A percentile compares a stretch with the other conserved stretches of the same genome.
phyloP scores from a whole-genome alignment of 2,888 invertebrate species.

The Eremobia ochroleuca region DNA sequence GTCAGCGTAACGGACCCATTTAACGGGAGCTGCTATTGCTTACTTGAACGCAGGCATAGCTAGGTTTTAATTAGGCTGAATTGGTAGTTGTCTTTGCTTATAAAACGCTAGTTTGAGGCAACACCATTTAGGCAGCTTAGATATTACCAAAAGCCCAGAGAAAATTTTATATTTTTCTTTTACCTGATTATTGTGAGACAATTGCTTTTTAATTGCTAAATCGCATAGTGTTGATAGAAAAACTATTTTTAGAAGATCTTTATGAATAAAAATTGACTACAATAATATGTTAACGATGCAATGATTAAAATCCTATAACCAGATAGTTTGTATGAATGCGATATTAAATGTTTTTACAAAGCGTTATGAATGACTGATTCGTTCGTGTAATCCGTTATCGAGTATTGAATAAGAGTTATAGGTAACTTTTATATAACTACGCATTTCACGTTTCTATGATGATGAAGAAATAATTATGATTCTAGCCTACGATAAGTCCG shows the following conservation, averaged over 20 bases:
- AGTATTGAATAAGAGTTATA: conserved; percentile 19
- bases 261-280: neutral
- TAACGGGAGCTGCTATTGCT: conserved; percentile 73
- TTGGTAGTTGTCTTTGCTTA: conserved; percentile 37
- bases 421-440: conserved; percentile 15
- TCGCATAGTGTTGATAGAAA: too few relatives aligned
- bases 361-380: conserved; percentile 11
- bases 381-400: conserved; percentile 22
- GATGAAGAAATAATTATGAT: conserved; percentile 1
- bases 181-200: neutral
- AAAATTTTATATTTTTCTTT: neutral
- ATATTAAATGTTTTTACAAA: conserved; percentile 4
- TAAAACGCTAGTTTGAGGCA: neutral
- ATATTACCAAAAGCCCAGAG: neutral
- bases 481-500: neutral
- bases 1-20: conserved; percentile 76
- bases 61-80: conserved; percentile 55
- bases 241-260: too few relatives aligned
- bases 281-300: neutral
- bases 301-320: neutral
- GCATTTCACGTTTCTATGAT: conserved; percentile 14
- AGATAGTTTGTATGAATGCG: conserved; percentile 2
- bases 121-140: neutral
- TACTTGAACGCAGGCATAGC: conserved; percentile 41
- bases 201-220: neutral